Conservation (phyloP, 1,140 invertebrate genomes). For the Cherax destructor region DNA sequence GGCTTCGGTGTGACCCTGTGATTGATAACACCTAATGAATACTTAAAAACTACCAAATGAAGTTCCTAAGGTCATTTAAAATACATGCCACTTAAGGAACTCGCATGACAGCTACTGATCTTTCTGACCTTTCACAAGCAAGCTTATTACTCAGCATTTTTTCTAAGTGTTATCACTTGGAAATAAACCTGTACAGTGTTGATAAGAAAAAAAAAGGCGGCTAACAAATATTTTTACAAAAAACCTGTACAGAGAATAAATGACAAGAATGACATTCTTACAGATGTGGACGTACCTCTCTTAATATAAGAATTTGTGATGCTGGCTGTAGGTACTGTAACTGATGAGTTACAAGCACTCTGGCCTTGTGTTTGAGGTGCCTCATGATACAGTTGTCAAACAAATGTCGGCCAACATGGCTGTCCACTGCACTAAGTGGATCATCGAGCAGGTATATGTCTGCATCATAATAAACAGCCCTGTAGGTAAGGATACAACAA, state of each 20-base stretch:
- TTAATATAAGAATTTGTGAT: conserved; percentile 73
- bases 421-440: conserved; percentile 82
- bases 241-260: too few relatives aligned
- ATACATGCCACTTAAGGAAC: too few relatives aligned
- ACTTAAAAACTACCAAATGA: conserved; percentile 73
- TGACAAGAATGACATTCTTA: too few relatives aligned
- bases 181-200: too few relatives aligned
- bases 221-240: too few relatives aligned
- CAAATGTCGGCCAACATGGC: conserved; percentile 86
- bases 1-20: conserved; percentile 71
- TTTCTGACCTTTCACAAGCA: too few relatives aligned
- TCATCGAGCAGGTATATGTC: conserved; percentile 90
- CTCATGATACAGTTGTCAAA: conserved; percentile 80
- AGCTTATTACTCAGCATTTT: too few relatives aligned
- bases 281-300: neutral
- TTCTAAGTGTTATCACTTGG: too few relatives aligned
- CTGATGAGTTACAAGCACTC: conserved; percentile 76
- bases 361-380: conserved; percentile 74
- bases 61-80: neutral
- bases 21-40: neutral
- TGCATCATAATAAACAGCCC: conserved; percentile 87
- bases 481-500: conserved; percentile 24
- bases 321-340: conserved; percentile 75
- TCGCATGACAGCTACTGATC: too few relatives aligned
- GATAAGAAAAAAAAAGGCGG: too few relatives aligned